Percentiles rank a stretch among this genome's conserved stretches.
Conservation (phyloP, 2,797 vertebrate species). For the Austrolebias charrua region DNA sequence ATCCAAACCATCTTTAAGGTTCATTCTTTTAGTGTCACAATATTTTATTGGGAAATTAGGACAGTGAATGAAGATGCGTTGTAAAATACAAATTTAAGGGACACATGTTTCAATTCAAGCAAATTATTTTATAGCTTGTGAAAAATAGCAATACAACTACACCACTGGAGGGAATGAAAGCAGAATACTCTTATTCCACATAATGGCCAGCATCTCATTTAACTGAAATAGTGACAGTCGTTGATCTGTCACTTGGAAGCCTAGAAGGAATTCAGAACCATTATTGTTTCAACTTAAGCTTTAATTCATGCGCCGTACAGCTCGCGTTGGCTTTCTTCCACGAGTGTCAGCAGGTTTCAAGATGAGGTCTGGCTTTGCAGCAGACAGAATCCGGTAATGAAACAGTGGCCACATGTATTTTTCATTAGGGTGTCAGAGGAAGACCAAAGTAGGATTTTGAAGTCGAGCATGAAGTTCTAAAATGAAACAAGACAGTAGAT, state of each 20-base stretch:
- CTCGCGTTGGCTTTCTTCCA: constrained; percentile 12
- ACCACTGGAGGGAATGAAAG: constrained; percentile 38
- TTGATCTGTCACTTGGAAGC: constrained; percentile 48
- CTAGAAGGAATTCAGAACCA: constrained; percentile 36
- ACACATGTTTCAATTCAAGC: constrained; percentile 37
- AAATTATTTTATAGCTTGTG: constrained; percentile 24
- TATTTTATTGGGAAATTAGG: constrained; percentile 3
- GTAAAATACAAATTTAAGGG: constrained; percentile 19
- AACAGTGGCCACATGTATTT: constrained; percentile 38
- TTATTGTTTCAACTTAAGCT: constrained; percentile 47
- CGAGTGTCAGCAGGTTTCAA: constrained; percentile 23
- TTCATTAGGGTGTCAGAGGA: constrained; percentile 18
- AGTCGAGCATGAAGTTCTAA: neutral
- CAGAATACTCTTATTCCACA: constrained; percentile 13
- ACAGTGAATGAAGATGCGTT: constrained; percentile 8
- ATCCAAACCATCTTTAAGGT: no score
- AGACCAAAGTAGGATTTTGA: constrained; percentile 22
- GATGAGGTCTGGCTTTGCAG: constrained; percentile 13
- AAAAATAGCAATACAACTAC: constrained; percentile 30
- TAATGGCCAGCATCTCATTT: constrained; percentile 46
- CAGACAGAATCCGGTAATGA: constrained; percentile 39
- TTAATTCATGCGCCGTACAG: constrained; percentile 39
- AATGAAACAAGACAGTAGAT: constrained; percentile 13
- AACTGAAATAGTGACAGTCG: constrained; percentile 33
- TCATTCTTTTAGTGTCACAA: neutral